Conservation (phyloP, 2,888 invertebrate species). For the Gnatocerus cornutus region DNA sequence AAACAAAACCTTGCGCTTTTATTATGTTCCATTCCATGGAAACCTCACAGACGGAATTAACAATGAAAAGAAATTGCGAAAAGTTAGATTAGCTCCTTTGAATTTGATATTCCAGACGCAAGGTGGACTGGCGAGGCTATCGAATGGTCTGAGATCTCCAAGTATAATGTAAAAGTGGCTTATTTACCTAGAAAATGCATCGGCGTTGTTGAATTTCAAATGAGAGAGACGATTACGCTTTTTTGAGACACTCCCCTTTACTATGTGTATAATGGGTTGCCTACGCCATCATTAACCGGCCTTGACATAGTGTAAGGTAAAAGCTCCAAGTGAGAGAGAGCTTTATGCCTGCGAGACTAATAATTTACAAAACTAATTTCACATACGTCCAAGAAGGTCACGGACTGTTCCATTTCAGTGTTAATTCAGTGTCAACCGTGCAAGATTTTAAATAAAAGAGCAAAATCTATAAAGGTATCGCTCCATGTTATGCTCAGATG, state of each 20-base stretch:
- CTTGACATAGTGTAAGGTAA: slow-evolving; percentile 31
- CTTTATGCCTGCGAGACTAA: slow-evolving; percentile 39
- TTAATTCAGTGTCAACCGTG: slow-evolving; percentile 22
- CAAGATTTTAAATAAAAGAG: slow-evolving; percentile 35
- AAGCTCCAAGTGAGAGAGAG: slow-evolving; percentile 24
- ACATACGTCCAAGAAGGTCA: slow-evolving; percentile 26
- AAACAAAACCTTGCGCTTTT: slow-evolving; percentile 34
- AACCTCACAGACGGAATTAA: slow-evolving; percentile 48
- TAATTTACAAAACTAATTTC: slow-evolving; percentile 42
- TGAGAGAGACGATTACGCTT: slow-evolving; percentile 4
- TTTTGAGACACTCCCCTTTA: not conserved
- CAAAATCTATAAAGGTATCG: slow-evolving; percentile 44
- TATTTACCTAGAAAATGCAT: slow-evolving; percentile 46
- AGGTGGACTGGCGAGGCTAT: slow-evolving; percentile 42
- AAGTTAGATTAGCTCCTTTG: slow-evolving; percentile 51
- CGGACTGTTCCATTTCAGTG: slow-evolving; percentile 33
- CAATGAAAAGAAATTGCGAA: slow-evolving; percentile 52
- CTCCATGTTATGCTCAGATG: slow-evolving; percentile 43
- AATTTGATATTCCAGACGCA: slow-evolving; percentile 50
- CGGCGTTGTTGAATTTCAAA: slow-evolving; percentile 42
- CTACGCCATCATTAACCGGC: slow-evolving; percentile 22
- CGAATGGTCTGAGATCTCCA: slow-evolving; percentile 35
- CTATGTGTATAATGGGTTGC: slow-evolving; percentile 13
- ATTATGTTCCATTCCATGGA: slow-evolving; percentile 32
- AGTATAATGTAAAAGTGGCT: slow-evolving; percentile 40